Base-by-base conservation (phyloP, 2,888 invertebrate species). In the Chironomus tentans region DNA sequence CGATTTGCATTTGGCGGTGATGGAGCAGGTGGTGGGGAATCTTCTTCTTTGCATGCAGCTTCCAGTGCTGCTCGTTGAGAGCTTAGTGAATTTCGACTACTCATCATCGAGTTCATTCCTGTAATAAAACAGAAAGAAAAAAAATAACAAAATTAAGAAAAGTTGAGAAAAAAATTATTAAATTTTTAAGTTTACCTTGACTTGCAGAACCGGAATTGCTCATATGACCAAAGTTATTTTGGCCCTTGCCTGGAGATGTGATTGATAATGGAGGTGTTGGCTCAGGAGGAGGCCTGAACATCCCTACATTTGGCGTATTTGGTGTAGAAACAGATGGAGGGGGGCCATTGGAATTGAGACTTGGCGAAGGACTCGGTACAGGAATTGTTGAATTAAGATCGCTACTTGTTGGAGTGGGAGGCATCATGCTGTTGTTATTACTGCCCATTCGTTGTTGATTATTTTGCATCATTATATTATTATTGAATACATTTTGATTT, bases 1-100 rank as follows among this genome's bases (percentile, higher is more conserved):
- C 89, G 89, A 78, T 87, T 87, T 18, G 87, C 81, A 22, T 74
- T 74, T 48, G 68, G 74, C 13, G 70, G 75, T 13, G 81, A 81
- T 48, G 79, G 79, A 68, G 80, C 80, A 0, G 87, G 87, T 76
- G 89, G 88, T 24, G 88, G 87, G 56, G 89, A 89, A 78, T 90
- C 88, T 78, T 88, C 89, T 79, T 88, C 87, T 78, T 88, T 87
- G 0, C 89, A 87, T 4, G 91, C 90, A 4, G 88, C 89, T 74
- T 91, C 87, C 4, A 91, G 91, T 13, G 91, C 90, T 88, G 90
- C 89, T 82, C 91, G 90, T 10, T 91, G 90, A 21, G 91, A 90
- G 78, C 70, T 78, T 79, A 78, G 77, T 18, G 68, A 76, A 47
- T 47, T 47, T 65, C 70, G 70, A 56, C 74, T 78, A 65, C 78